Evolutionary conservation across 2,113 vertebrate genomes (phyloP).

Genomic region (Gadus chalcogrammus): DNA sequence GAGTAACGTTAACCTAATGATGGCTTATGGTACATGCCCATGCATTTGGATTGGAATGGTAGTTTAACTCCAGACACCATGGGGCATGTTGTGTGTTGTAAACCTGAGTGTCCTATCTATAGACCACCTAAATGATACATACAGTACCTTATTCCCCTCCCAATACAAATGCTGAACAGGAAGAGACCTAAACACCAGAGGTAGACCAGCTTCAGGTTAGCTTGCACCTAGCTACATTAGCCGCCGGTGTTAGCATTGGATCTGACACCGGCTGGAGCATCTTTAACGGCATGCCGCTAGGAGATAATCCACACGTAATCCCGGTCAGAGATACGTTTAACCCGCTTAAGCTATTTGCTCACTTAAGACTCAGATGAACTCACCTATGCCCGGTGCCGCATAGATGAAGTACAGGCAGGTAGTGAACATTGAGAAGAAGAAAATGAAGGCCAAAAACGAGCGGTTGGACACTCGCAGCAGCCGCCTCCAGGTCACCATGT

Average conservation of each 20-base stretch:
- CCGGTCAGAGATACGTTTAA: conserved; percentile 23
- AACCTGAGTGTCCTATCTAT: no score
- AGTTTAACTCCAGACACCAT: no score
- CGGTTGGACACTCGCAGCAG: conserved; percentile 89
- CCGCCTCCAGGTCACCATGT: conserved; percentile 83
- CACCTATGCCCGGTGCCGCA: conserved; percentile 92
- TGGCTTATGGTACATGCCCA: no score
- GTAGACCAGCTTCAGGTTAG: conserved; percentile 8
- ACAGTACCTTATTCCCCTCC: no score
- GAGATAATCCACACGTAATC: conserved; percentile 32
- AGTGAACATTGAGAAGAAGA: conserved; percentile 93
- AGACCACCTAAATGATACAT: no score
- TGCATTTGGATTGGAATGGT: no score
- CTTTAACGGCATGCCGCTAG: neutral
- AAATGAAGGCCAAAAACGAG: conserved; percentile 91
- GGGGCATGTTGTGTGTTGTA: no score
- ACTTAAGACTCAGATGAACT: conserved; percentile 48
- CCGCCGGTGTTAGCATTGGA: no score
- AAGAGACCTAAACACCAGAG: neutral
- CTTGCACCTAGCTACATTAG: conserved; percentile 3
- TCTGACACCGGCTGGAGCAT: neutral
- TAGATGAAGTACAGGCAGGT: conserved; percentile 97
- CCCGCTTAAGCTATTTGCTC: no score
- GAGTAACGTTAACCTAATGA: no score
- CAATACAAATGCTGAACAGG: conserved; percentile 1